A percentile compares a stretch with the other conserved stretches of the same genome.
Conservation (phyloP, 2,888 invertebrate genomes). For the Zeuzera pyrina region DNA sequence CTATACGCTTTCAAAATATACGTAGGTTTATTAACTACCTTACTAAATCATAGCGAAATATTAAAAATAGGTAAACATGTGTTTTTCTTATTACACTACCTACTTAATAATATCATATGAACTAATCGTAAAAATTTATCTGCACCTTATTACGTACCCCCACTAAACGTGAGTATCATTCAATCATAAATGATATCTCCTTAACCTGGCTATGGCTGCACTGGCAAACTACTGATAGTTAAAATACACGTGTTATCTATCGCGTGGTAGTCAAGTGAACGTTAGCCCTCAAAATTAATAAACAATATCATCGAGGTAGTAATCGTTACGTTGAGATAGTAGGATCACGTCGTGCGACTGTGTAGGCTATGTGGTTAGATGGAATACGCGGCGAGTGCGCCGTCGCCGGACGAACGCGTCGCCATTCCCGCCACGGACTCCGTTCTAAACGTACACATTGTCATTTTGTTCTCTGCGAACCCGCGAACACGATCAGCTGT, state of each 20-base stretch:
- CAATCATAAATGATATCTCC: background rate
- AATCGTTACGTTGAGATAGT: slow-evolving; percentile 20
- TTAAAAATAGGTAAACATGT: too few relatives aligned
- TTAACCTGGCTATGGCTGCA: background rate
- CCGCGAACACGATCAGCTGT: slow-evolving; percentile 56
- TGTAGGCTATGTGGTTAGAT: slow-evolving; percentile 42
- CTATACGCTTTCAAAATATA: too few relatives aligned
- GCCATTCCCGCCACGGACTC: slow-evolving; percentile 62
- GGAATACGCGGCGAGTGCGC: slow-evolving; percentile 50
- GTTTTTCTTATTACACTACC: too few relatives aligned
- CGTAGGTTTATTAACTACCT: too few relatives aligned
- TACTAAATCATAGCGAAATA: too few relatives aligned
- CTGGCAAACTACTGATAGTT: background rate
- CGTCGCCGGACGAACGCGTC: slow-evolving; percentile 43
- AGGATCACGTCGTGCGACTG: slow-evolving; percentile 37
- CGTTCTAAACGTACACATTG: slow-evolving; percentile 45
- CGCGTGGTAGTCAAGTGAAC: slow-evolving; percentile 2
- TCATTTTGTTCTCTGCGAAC: slow-evolving; percentile 31
- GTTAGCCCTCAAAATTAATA: slow-evolving; percentile 19
- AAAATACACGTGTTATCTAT: background rate
- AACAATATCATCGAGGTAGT: too few relatives aligned
- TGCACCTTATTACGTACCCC: too few relatives aligned
- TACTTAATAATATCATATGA: too few relatives aligned
- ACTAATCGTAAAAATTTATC: too few relatives aligned
- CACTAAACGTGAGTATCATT: background rate